phyloP scores from a whole-genome alignment of 2,113 vertebrate genomes.

The Monarcha castaneiventris region DNA sequence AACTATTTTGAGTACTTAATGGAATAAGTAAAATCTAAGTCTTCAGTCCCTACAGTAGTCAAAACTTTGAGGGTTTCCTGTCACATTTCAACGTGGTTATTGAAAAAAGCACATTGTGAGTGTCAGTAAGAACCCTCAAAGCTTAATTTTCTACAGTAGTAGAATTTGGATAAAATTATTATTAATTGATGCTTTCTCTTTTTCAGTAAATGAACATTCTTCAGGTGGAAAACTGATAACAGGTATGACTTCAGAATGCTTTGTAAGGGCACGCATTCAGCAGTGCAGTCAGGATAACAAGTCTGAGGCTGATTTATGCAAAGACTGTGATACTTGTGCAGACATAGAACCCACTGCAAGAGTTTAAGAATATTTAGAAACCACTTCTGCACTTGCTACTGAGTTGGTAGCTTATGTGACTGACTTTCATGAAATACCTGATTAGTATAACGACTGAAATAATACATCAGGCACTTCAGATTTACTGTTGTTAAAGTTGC shows the following conservation, averaged over 20 bases:
- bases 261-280: background rate
- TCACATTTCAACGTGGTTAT: background rate
- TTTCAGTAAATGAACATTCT: slow-evolving; percentile 39
- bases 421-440: background rate
- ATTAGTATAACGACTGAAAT: background rate
- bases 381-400: rapidly evolving
- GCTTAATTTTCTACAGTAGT: background rate
- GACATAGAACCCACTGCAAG: background rate
- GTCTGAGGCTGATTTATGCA: background rate
- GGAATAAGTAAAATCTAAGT: background rate
- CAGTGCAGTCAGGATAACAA: background rate
- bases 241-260: background rate
- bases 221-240: background rate
- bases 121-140: background rate
- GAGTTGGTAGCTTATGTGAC: background rate
- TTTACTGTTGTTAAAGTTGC: background rate
- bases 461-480: background rate
- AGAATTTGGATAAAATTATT: background rate
- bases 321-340: background rate
- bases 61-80: background rate
- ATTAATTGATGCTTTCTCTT: background rate
- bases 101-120: background rate
- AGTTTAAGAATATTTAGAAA: background rate
- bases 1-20: background rate
- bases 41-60: background rate